These are phyloP conservation scores for Pseudocheirus occidentalis DNA, from an alignment of 2,797 vertebrate species.

Conservation along the genomic window DNA sequence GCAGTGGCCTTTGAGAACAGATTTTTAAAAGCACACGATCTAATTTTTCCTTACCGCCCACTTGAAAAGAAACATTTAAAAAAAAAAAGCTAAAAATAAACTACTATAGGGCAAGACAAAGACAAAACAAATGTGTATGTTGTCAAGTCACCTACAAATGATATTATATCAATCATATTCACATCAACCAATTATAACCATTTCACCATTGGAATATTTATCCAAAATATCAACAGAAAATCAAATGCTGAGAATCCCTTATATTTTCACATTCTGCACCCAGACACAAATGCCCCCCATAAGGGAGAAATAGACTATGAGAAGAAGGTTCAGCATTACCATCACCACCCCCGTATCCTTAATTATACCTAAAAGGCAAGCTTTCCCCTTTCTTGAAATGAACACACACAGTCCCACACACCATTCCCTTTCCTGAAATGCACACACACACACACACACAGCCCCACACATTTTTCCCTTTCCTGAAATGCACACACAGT, in stretches of 20 bases:
- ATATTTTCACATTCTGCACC: neutral
- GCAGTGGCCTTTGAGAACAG: conserved; percentile 54
- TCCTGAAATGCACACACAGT: neutral
- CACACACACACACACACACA: neutral
- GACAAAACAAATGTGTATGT: neutral
- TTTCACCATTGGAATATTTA: neutral
- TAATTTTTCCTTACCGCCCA: neutral
- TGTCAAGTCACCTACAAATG: neutral
- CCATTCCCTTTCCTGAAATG: neutral
- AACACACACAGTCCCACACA: neutral
- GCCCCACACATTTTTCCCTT: neutral
- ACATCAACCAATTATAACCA: neutral
- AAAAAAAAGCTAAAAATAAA: neutral
- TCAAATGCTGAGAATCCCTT: neutral
- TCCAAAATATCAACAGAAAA: neutral
- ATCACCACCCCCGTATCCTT: neutral
- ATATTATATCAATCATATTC: neutral
- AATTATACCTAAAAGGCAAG: neutral
- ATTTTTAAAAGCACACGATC: conserved; percentile 24
- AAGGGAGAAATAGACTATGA: neutral
- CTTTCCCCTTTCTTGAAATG: neutral
- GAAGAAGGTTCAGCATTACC: neutral
- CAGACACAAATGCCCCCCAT: neutral
- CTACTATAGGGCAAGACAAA: neutral
- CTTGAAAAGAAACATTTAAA: neutral